Percentiles rank a stretch among this genome's conserved stretches.
These are phyloP conservation scores for Sminthurides bifidus DNA, from an alignment of 1,140 invertebrate species.

Conservation along the genomic window DNA sequence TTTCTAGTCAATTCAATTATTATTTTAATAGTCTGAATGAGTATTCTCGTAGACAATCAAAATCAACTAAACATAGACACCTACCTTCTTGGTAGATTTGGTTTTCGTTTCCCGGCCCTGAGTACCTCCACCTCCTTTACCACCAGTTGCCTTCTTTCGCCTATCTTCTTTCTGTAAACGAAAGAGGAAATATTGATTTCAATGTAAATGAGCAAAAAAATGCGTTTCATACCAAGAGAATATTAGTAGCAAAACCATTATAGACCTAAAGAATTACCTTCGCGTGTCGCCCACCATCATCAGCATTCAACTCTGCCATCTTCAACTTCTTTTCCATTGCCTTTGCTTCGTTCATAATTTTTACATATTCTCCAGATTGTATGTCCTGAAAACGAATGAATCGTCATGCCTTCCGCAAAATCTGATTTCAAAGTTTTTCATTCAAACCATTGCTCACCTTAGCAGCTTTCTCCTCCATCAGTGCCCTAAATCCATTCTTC, in stretches of 20 bases:
- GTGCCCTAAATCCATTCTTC: slow-evolving; percentile 50
- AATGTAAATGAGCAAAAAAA: no score
- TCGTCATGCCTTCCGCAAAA: slow-evolving; percentile 30
- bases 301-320: slow-evolving; percentile 39
- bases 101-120: slow-evolving; percentile 86
- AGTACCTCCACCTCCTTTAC: slow-evolving; percentile 76
- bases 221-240: no score
- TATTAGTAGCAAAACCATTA: no score
- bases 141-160: slow-evolving; percentile 69
- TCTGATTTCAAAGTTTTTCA: slow-evolving; percentile 31
- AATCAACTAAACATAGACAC: not conserved
- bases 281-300: slow-evolving; percentile 46
- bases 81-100: slow-evolving; percentile 65
- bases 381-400: slow-evolving; percentile 38
- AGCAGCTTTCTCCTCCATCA: slow-evolving; percentile 55
- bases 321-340: slow-evolving; percentile 41
- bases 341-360: slow-evolving; percentile 48
- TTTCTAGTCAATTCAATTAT: slow-evolving; percentile 36
- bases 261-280: slow-evolving; percentile 22
- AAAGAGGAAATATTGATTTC: not conserved
- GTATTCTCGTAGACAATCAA: not conserved
- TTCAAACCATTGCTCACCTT: slow-evolving; percentile 7
- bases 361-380: slow-evolving; percentile 44
- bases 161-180: slow-evolving; percentile 59
- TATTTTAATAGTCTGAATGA: slow-evolving; percentile 3